Conservation (phyloP, 2,797 vertebrate species). For the Euphonia xanthogaster region DNA sequence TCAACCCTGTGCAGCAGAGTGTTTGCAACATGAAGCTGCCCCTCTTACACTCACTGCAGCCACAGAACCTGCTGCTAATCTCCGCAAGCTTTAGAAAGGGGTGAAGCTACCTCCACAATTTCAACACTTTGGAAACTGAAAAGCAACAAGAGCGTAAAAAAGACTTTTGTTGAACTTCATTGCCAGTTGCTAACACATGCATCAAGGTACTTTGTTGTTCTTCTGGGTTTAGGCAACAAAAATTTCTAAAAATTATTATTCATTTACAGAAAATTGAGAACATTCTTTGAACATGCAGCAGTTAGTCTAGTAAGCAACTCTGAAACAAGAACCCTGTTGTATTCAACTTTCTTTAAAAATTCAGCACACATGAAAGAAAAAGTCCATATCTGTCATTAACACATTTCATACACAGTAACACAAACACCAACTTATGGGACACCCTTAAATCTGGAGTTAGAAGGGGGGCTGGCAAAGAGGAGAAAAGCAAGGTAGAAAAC, state of each 20-base stretch:
- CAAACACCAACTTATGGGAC: neutral
- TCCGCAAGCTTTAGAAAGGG: rapidly evolving
- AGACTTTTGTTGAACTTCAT: neutral
- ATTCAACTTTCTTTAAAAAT: neutral
- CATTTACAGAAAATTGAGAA: neutral
- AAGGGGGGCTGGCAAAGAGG: neutral
- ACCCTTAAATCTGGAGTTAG: neutral
- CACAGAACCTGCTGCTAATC: neutral
- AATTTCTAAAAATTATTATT: neutral
- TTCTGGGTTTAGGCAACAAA: neutral
- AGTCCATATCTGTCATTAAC: neutral
- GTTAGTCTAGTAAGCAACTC: neutral
- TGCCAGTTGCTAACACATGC: neutral
- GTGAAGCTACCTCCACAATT: neutral
- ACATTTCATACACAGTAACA: neutral
- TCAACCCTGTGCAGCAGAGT: rapidly evolving
- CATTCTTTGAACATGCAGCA: neutral
- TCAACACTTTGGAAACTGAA: neutral
- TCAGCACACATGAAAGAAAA: neutral
- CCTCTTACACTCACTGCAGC: neutral
- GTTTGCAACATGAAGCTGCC: neutral
- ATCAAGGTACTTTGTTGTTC: neutral
- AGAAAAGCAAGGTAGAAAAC: neutral
- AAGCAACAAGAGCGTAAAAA: neutral
- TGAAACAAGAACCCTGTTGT: neutral